A percentile compares a stretch with the other conserved stretches of the same genome.
phyloP scores from a whole-genome alignment of 2,888 invertebrate genomes.

The Thysanoteuthis rhombus region DNA sequence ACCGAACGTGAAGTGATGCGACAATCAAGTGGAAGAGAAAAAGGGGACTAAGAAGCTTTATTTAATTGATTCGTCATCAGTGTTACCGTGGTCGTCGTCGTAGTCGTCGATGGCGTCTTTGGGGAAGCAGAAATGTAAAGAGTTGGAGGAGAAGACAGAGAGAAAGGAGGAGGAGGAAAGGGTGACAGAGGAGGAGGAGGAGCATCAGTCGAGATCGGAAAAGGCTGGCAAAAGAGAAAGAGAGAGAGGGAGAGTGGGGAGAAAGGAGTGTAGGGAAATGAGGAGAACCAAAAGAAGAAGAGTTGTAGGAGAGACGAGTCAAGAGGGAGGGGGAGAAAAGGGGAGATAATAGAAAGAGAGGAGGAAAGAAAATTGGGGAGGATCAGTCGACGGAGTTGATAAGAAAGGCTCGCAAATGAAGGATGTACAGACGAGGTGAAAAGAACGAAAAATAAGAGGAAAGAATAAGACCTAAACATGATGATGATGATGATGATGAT shows the following conservation, averaged over 20 bases:
- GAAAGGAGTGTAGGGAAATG: not conserved
- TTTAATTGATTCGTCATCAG: conserved; percentile 12
- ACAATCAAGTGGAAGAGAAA: not conserved
- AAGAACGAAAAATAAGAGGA: too few relatives aligned
- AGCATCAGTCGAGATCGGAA: not conserved
- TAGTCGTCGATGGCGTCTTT: not conserved
- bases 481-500: too few relatives aligned
- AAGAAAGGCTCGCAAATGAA: too few relatives aligned
- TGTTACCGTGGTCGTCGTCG: not conserved
- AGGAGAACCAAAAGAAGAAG: not conserved
- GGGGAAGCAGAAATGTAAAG: not conserved
- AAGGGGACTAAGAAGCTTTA: not conserved
- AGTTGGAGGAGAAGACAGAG: not conserved
- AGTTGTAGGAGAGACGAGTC: not conserved
- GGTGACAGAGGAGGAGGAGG: not conserved
- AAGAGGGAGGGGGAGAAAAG: not conserved
- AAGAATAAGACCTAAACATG: too few relatives aligned
- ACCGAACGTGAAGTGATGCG: not conserved
- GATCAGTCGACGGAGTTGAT: too few relatives aligned
- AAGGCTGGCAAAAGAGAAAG: not conserved
- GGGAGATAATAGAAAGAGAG: too few relatives aligned
- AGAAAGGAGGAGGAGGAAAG: not conserved
- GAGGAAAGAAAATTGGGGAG: not conserved
- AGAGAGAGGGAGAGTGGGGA: not conserved
- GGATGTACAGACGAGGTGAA: too few relatives aligned